A percentile compares a stretch with the other conserved stretches of the same genome.
These are phyloP conservation scores for Pygmarrhopalites habei DNA, from an alignment of 1,140 invertebrate species.

Conservation along the genomic window DNA sequence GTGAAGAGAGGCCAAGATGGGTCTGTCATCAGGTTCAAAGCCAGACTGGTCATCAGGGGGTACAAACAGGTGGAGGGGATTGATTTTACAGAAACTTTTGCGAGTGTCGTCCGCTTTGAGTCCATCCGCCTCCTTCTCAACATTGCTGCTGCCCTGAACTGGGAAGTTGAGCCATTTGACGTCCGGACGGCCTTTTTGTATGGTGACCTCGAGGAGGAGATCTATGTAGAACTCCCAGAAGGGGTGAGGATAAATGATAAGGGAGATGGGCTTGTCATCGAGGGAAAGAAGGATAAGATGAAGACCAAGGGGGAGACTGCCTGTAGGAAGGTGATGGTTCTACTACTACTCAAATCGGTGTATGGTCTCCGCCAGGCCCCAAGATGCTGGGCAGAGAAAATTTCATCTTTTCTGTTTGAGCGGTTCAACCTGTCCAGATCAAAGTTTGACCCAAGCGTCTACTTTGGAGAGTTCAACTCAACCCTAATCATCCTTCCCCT, in stretches of 20 bases:
- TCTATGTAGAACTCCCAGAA: constrained; percentile 42
- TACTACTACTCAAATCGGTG: constrained; percentile 41
- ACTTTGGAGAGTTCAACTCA: background rate
- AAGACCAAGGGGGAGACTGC: too few species aligned
- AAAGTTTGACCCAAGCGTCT: background rate
- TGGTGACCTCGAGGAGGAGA: constrained; percentile 41
- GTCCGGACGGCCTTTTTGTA: constrained; percentile 44
- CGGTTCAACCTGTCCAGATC: background rate
- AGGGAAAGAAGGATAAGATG: too few species aligned
- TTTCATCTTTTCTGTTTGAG: constrained; percentile 1
- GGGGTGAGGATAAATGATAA: constrained; percentile 13
- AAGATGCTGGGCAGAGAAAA: constrained; percentile 43
- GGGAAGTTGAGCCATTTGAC: constrained; percentile 42
- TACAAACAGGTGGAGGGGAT: constrained; percentile 43
- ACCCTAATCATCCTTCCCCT: constrained; percentile 41
- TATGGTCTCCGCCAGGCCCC: constrained; percentile 47
- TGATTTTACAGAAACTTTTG: constrained; percentile 46
- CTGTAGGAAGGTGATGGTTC: too few species aligned
- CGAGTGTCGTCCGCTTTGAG: constrained; percentile 43
- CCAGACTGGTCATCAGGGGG: constrained; percentile 43
- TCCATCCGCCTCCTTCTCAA: constrained; percentile 36
- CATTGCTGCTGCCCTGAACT: constrained; percentile 36
- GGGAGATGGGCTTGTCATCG: too few species aligned
- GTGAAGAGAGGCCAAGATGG: constrained; percentile 16
- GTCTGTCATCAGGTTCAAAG: constrained; percentile 32